A percentile compares a stretch with the other conserved stretches of the same genome.
phyloP scores from a whole-genome alignment of 2,113 vertebrate genomes.

The Philantomba maxwellii region DNA sequence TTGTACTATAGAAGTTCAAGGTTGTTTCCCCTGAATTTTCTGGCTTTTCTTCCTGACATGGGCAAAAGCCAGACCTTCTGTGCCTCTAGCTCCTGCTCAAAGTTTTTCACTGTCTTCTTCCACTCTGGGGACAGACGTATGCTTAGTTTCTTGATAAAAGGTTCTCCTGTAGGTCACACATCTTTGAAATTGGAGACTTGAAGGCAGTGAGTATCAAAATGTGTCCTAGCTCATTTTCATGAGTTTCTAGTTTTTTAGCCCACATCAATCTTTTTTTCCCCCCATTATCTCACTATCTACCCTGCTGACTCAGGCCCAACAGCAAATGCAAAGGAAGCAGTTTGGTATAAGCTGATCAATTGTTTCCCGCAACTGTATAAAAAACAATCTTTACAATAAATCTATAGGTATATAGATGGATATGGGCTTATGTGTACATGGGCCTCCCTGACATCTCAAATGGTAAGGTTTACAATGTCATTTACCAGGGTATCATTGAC shows the following conservation, averaged over 20 bases:
- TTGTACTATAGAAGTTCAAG: background rate
- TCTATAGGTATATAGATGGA: background rate
- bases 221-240: background rate
- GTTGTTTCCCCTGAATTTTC: background rate
- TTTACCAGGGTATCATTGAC: background rate
- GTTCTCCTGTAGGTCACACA: background rate
- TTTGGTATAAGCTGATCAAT: background rate
- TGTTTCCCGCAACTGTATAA: background rate
- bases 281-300: background rate
- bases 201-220: background rate
- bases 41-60: background rate
- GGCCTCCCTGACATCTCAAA: background rate
- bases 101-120: background rate
- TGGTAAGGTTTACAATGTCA: background rate
- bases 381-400: background rate
- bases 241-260: background rate
- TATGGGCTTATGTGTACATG: background rate
- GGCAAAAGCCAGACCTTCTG: too few relatives aligned
- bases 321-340: background rate
- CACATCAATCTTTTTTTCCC: background rate
- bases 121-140: background rate
- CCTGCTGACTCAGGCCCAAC: accelerated
- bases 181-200: background rate
- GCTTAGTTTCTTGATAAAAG: background rate
- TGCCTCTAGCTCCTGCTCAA: background rate